phyloP scores from a whole-genome alignment of 2,888 invertebrate species.

The Phengaris alcon region DNA sequence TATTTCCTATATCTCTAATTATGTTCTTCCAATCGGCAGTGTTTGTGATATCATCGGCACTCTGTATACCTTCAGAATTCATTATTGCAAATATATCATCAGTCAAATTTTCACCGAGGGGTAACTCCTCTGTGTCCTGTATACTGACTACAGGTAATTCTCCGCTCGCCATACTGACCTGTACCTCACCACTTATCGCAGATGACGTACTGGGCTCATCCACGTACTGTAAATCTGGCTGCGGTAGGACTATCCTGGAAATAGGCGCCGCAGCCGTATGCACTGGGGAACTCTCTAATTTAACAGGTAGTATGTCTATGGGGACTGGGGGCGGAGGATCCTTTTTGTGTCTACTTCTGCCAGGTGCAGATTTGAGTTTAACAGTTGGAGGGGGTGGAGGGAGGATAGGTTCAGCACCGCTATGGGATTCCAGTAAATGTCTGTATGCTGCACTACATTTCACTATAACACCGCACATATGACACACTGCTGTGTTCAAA shows the following conservation, averaged over 20 bases:
- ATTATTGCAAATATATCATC: slow-evolving; percentile 75
- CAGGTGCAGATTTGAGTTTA: slow-evolving; percentile 54
- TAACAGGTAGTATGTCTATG: slow-evolving; percentile 56
- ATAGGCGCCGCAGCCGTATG: slow-evolving; percentile 62
- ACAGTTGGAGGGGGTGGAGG: slow-evolving; percentile 69
- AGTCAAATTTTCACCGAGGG: slow-evolving; percentile 69
- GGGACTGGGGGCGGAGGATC: slow-evolving; percentile 64
- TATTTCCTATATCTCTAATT: slow-evolving; percentile 71
- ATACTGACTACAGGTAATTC: slow-evolving; percentile 76
- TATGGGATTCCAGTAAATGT: slow-evolving; percentile 83
- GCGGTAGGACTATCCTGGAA: slow-evolving; percentile 66
- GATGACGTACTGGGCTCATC: slow-evolving; percentile 61
- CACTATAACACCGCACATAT: slow-evolving; percentile 86
- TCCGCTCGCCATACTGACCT: slow-evolving; percentile 68
- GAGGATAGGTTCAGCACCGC: slow-evolving; percentile 60
- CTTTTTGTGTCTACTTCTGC: slow-evolving; percentile 66
- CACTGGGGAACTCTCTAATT: slow-evolving; percentile 62
- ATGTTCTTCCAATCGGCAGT: slow-evolving; percentile 75
- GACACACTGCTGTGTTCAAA: slow-evolving; percentile 87
- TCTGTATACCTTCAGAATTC: slow-evolving; percentile 75
- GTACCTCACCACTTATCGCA: slow-evolving; percentile 61
- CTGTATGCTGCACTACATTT: slow-evolving; percentile 88
- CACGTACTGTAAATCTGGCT: slow-evolving; percentile 62
- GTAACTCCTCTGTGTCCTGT: slow-evolving; percentile 73
- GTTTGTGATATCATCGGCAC: slow-evolving; percentile 71